These are phyloP conservation scores for Haemorhous mexicanus DNA, from an alignment of 2,113 vertebrate species.

Conservation along the genomic window DNA sequence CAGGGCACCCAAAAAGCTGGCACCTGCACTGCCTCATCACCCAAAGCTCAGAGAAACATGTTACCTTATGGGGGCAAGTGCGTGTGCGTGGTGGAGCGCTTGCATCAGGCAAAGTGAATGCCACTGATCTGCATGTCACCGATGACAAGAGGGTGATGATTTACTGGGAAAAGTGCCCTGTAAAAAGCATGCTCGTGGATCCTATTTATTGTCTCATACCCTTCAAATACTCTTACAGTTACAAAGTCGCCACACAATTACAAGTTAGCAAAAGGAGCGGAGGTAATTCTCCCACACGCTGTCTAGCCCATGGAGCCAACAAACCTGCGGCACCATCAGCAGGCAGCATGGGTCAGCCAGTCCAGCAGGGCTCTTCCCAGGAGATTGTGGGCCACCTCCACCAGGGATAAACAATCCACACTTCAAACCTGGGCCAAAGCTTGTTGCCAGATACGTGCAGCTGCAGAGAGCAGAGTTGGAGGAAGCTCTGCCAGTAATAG, in stretches of 20 bases:
- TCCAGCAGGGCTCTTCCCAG: not conserved
- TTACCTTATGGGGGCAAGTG: not conserved
- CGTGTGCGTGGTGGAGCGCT: rapidly evolving
- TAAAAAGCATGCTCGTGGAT: not conserved
- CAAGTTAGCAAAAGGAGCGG: not conserved
- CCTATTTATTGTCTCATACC: constrained; percentile 3
- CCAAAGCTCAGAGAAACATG: not conserved
- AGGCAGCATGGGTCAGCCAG: not conserved
- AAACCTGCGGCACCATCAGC: not conserved
- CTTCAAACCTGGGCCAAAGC: not conserved
- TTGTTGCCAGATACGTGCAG: not conserved
- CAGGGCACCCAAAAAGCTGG: not conserved
- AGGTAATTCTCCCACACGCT: not conserved
- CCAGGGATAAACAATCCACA: not conserved
- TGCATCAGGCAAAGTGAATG: not conserved
- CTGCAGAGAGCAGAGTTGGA: not conserved
- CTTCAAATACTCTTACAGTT: not conserved
- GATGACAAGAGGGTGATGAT: not conserved
- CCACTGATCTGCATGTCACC: not conserved
- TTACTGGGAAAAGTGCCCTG: constrained; percentile 13
- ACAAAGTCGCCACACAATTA: not conserved
- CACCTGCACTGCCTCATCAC: not conserved
- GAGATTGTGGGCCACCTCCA: not conserved
- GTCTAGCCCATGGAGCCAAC: not conserved
- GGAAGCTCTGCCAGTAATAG: not conserved